Percentiles rank a stretch among this genome's conserved stretches.
Evolutionary conservation across 2,797 vertebrate species (phyloP).

Genomic region (Tiaroga cobitis): DNA sequence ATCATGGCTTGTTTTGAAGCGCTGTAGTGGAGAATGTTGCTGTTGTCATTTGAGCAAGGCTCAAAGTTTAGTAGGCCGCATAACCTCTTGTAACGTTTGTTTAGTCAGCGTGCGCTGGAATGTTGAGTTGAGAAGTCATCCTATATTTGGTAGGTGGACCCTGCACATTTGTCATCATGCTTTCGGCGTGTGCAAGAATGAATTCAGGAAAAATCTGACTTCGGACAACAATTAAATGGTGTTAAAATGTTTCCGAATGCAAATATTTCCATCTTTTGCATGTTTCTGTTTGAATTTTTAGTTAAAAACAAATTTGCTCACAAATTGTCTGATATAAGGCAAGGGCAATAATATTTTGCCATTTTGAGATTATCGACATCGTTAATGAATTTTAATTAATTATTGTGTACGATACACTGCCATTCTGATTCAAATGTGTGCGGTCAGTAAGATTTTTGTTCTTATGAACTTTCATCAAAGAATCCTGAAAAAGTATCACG

Average conservation of each 20-base stretch:
- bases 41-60: constrained; percentile 12
- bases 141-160: constrained; percentile 11
- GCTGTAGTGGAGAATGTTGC: background rate
- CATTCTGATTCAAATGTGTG: background rate
- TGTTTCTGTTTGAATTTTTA: background rate
- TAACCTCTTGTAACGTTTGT: constrained; percentile 32
- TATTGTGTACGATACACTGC: background rate
- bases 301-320: too few species aligned
- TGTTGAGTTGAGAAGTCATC: constrained; percentile 24
- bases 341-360: background rate
- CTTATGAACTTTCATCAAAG: background rate
- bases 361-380: background rate
- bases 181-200: background rate
- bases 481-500: background rate
- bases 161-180: constrained; percentile 11
- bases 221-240: background rate
- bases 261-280: background rate
- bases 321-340: too few species aligned
- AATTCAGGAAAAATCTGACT: background rate
- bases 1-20: background rate
- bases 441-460: background rate
- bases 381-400: background rate
- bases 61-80: constrained; percentile 27
- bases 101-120: constrained; percentile 11
- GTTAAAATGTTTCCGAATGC: background rate